Evolutionary conservation across 2,113 vertebrate genomes (phyloP), one percentile per base, ranked within the genome.

Genomic region (Corythornis madagascariensis): DNA sequence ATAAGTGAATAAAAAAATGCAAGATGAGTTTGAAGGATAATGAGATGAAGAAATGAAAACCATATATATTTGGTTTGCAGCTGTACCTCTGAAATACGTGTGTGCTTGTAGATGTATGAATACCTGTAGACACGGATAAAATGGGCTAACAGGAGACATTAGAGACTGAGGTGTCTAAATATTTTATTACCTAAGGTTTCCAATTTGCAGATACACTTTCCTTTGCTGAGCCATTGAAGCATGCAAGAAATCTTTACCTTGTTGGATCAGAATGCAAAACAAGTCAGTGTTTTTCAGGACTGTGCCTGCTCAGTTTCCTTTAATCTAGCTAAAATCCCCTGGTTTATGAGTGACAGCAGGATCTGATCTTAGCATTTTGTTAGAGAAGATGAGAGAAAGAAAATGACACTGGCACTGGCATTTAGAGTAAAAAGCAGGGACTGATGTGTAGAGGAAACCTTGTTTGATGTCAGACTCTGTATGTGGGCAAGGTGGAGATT

Each of bases 361-460:
- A 4, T 78, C 53, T 43, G 48, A 64, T 43, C 20, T 77, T 40
- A 53, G 4, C 5, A 16, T 10, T 52, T 47, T 66, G 10, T 33
- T 81, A 28, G 1, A 74, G 25, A 76, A 91, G 52, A 71, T 60
- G 16, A 91, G 65, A 83, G 10, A 31, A 94, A 73, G 29, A 83
- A 91, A 87, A 17, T 21, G 16, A 25, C 0, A 0, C 52, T 43
- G 4, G 8, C 13, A 69, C 4, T 50, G 38, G 16, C 0, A 2
- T 72, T 91, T 82, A 45, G 7, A 73, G 15, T n/a, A 43, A 65
- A 82, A 89, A 48, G 2, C 8, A 52, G 28, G 4, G n/a, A 71
- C 6, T 53, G 11, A 75, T 64, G 7, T 35, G 9, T 26, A 82
- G 5, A 86, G 9, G 19, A 71, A 19, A 48, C 24, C 11, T 21